Base-by-base conservation (phyloP, 2,797 vertebrate genomes). In the Sebastes nivosus region DNA sequence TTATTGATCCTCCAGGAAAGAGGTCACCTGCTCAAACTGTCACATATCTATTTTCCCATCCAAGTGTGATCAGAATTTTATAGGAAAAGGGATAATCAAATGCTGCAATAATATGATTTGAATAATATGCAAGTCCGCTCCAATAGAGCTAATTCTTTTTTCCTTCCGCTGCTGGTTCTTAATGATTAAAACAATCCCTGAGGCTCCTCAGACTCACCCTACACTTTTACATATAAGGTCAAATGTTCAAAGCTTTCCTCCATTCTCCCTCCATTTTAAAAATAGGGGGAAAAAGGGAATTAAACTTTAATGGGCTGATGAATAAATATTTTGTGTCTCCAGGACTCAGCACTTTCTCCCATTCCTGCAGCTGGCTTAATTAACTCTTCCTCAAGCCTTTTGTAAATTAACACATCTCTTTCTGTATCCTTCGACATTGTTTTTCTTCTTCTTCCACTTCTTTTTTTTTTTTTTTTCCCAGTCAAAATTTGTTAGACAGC, bases 311-410 rank as follows among this genome's bases (percentile, higher is more conserved):
- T 94, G 80, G 91, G 92, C 87, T 92, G 89, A 94, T 94, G 93
- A 94, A 95, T 95, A 94, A 94, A 95, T 94, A 95, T 94, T 93
- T 93, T 94, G 90, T 94, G 92, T 94, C 92, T 93, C 88, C 87
- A 88, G 88, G 91, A 93, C 93, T 94, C 92, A 93, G 92, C 93
- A 93, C 89, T 94, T 93, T 93, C 80, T 88, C 75, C 82, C 75
- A 73, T 82, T 92, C 85, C 88, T 83, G 60, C 88, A 91, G 90
- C 87, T 79, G 84, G 87, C 88, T 94, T 95, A 95, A 95, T 95
- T 91, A 95, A 92, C 85, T 90, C 89, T 86, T 95, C 93, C 90
- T 89, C 74, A 67, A 92, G 93, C 90, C 88, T 91, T 93, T 92
- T 90, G 79, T 91, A 93, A 94, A 94, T 92, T 78, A 94, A 93